These are phyloP conservation scores for Hormiphora californensis DNA, from an alignment of 37 sponge, comb jelly and placozoan genomes.

Conservation along the genomic window DNA sequence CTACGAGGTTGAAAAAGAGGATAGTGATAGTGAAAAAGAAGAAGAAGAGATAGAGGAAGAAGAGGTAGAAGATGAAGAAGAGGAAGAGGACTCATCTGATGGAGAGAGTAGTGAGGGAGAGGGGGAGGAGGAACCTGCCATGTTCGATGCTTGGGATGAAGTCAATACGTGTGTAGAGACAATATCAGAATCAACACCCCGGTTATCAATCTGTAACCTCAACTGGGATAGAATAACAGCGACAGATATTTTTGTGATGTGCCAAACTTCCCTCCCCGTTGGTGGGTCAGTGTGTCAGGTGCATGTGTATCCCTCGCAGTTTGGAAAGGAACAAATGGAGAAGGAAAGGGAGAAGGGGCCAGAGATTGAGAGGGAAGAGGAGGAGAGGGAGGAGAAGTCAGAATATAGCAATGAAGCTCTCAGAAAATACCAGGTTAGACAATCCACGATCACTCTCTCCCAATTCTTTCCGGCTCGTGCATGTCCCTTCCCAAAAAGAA, in stretches of 20 bases:
- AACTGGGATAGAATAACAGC: slow-evolving; percentile 51
- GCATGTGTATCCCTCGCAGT: slow-evolving; percentile 32
- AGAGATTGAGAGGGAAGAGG: not conserved
- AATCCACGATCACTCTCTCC: not conserved
- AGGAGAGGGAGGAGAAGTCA: not conserved
- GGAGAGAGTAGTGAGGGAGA: not conserved
- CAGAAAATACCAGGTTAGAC: slow-evolving; percentile 39
- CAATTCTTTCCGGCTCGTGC: not conserved
- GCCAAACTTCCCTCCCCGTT: not conserved
- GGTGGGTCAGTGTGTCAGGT: not conserved
- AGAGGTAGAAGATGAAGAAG: not conserved
- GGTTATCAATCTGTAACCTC: slow-evolving; percentile 46
- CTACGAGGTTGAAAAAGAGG: slow-evolving; percentile 16
- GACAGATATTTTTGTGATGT: slow-evolving; percentile 43
- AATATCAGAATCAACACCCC: not conserved
- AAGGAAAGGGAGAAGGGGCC: slow-evolving; percentile 32
- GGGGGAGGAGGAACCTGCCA: not conserved
- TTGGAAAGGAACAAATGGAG: not conserved
- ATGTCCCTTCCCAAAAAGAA: too few relatives aligned
- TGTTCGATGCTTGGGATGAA: slow-evolving; percentile 2
- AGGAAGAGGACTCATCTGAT: not conserved
- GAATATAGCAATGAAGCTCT: slow-evolving; percentile 22
- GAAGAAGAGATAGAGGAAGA: not conserved
- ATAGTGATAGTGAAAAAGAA: not conserved
- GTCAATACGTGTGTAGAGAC: slow-evolving; percentile 48